Conservation (phyloP, 2,888 invertebrate species). For the Rhingia rostrata region DNA sequence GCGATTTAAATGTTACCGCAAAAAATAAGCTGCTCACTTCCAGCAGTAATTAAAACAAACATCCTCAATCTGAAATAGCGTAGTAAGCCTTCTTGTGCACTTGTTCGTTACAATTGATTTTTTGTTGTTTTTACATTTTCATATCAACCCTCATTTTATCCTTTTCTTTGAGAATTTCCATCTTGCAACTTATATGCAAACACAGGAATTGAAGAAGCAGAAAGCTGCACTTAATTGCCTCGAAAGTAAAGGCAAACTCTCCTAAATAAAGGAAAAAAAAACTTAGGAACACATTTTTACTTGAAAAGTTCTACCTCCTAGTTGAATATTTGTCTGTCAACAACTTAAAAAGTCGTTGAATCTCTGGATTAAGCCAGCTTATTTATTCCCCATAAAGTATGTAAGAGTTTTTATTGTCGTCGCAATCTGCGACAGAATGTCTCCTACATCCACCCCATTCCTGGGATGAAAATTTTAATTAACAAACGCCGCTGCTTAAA, state of each 20-base stretch:
- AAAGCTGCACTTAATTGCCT: constrained; percentile 77
- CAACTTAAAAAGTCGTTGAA: constrained; percentile 72
- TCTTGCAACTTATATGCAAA: constrained; percentile 68
- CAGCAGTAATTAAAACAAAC: constrained; percentile 60
- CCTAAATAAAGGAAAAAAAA: constrained; percentile 37
- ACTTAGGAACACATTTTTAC: constrained; percentile 5
- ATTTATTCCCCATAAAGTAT: constrained; percentile 69
- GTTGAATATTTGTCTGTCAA: constrained; percentile 73
- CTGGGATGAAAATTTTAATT: constrained; percentile 61
- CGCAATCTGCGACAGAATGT: constrained; percentile 58
- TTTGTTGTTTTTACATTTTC: background rate
- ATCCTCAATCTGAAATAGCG: constrained; percentile 43
- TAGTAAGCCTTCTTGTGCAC: constrained; percentile 17
- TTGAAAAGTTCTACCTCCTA: constrained; percentile 57
- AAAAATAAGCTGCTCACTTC: constrained; percentile 27
- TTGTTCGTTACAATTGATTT: constrained; percentile 64
- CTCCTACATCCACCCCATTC: constrained; percentile 1
- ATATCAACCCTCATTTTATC: constrained; percentile 10
- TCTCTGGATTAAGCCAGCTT: constrained; percentile 65
- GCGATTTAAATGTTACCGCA: background rate
- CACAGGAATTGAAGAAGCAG: constrained; percentile 59
- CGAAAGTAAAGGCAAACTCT: constrained; percentile 2
- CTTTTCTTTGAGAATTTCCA: constrained; percentile 29
- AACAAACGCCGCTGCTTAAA: constrained; percentile 67
- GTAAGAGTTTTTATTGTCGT: constrained; percentile 61